A percentile compares a stretch with the other conserved stretches of the same genome.
Evolutionary conservation across 2,797 vertebrate genomes (phyloP).

Genomic region (Echiichthys vipera): DNA sequence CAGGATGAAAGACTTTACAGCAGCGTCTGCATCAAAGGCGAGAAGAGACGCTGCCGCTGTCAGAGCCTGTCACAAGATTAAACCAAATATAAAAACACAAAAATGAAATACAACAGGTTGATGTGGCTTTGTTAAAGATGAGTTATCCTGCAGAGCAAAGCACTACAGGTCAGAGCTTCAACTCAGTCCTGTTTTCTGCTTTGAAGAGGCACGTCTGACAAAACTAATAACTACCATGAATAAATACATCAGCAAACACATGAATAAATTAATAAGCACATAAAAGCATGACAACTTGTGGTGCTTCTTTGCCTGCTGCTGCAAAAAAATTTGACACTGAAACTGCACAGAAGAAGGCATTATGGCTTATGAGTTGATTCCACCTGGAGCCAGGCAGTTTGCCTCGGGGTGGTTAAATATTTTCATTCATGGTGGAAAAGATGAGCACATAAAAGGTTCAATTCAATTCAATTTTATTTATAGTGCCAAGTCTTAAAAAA

Average conservation of each 20-base stretch:
- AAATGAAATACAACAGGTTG: constrained; percentile 37
- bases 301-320: background rate
- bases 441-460: background rate
- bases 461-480: too few species aligned
- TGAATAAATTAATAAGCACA: constrained; percentile 10
- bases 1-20: constrained; percentile 59
- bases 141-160: constrained; percentile 2
- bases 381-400: background rate
- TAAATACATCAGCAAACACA: constrained; percentile 1
- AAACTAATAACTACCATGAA: constrained; percentile 5
- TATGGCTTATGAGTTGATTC: background rate
- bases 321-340: background rate
- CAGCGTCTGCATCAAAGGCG: constrained; percentile 44
- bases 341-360: background rate
- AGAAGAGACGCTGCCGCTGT: constrained; percentile 5
- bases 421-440: background rate
- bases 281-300: background rate
- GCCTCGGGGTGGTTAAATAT: background rate
- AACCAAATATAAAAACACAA: constrained; percentile 22
- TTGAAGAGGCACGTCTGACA: constrained; percentile 5
- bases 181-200: background rate
- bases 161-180: constrained; percentile 14
- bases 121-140: constrained; percentile 24
- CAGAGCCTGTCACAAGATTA: constrained; percentile 23
- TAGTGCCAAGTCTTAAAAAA: too few species aligned